Base-by-base conservation (phyloP, 2,888 invertebrate species). In the Rhamnusium bicolor region DNA sequence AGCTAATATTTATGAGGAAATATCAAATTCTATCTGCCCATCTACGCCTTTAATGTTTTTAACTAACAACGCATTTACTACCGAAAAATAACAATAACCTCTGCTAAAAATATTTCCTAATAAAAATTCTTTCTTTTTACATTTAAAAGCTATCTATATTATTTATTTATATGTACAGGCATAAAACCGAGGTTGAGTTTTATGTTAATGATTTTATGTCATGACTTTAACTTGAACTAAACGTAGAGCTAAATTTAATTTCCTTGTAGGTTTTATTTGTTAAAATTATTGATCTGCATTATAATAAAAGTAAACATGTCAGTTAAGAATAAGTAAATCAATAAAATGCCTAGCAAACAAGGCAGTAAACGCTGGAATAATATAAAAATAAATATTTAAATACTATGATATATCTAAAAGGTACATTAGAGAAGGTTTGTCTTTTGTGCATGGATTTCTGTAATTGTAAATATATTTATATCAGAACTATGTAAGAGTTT, bases 271-370 rank as follows among this genome's bases (percentile, higher is more conserved):
- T 47, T 62, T 47, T 21, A 49, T 62, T 62, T 49, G 62, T 49
- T 47, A 46, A 47, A 62, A 62, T 7, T 62, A 47, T 61, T 19
- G 60, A 61, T 61, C 60, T 12, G 19, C 40, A 8, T 46, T 19
- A 19, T 61, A 46, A 61, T 61, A 61, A 19, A 40, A 40, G 60
- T 40, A 61, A 61, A 61, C 32, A 61, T 61, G 60, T 40, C 60
- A 40, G 60, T 61, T 61, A 61, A 61, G 60, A 46, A 61, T 61
- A 61, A 32, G 18, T 61, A 46, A 61, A 61, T 61, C 60, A 40
- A 61, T 61, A 61, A 61, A 32, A 8, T 61, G 60, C 46, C n/a
- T 40, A n/a, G 60, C 32, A 40, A 40, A 46, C 40, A 19, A 32
- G 40, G 46, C 19, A 18, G 60, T 14, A 16, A 60, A 18, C 14